Evolutionary conservation across 2,797 vertebrate genomes (phyloP), one percentile per base, ranked within the genome.

Genomic region (Halcyon badia): DNA sequence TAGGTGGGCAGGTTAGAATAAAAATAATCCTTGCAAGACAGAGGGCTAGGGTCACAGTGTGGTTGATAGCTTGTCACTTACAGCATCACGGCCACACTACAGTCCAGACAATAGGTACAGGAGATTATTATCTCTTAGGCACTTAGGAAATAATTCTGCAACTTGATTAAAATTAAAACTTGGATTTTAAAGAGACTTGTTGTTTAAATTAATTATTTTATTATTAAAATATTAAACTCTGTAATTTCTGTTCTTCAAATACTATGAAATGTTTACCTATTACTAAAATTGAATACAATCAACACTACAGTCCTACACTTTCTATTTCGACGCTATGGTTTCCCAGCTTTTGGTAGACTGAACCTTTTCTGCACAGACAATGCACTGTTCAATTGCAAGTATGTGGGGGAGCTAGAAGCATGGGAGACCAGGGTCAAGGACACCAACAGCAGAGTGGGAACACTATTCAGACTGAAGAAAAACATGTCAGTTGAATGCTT

Each of bases 71-170:
- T n/a, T 78, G 5, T 30, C 33, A 31, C 9, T 30, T 37, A 20
- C 0, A 60, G 17, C 62, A 79, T 31, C 41, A 41, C 0, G 0
- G 37, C 25, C 58, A n/a, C 35, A 10, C 73, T 81, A 65, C 31
- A 65, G 51, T 56, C 56, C 41, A 68, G n/a, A 46, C 21, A 69
- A 66, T 2, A 64, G 44, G 33, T 30, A 8, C 8, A 49, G 48
- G 33, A 77, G 51, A 49, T 48, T 22, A 41, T 37, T 37, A 15
- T 30, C 14, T 48, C 56, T 46, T 56, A 37, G 30, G 30, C 31
- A 52, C 42, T 49, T 69, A 51, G 13, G 24, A 82, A 70, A 54
- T n/a, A 18, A 37, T 61, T 52, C 52, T 84, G 61, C 51, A 70
- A 61, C 35, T 51, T 78, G 28, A 64, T 26, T 60, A 83, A 87